Conservation (phyloP, 2,113 vertebrate genomes). For the Apistogramma diplotaenia region DNA sequence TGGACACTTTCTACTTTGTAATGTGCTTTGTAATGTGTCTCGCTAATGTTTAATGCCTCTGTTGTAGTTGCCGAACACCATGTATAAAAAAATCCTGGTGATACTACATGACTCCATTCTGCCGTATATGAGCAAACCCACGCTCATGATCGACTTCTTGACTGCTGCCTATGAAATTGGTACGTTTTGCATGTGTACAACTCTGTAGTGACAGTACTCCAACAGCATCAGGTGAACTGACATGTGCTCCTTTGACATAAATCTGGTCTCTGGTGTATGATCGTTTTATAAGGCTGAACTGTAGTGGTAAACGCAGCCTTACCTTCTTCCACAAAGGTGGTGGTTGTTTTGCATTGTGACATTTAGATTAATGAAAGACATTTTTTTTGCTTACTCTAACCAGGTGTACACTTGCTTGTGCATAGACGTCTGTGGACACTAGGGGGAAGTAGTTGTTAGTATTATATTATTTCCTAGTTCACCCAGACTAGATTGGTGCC, state of each 20-base stretch:
- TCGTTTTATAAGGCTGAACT: not conserved
- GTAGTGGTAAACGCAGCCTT: not conserved
- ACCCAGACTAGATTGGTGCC: too few species aligned
- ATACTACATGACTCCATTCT: slow-evolving; percentile 89
- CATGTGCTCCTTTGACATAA: not conserved
- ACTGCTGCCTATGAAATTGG: slow-evolving; percentile 90
- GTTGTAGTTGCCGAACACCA: slow-evolving; percentile 81
- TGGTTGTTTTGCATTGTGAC: not conserved
- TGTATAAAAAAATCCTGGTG: slow-evolving; percentile 92
- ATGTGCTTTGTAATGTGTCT: not conserved
- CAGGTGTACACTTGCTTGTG: not conserved
- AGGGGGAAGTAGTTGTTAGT: not conserved
- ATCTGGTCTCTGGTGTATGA: not conserved
- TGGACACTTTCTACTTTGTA: not conserved
- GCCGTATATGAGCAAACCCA: slow-evolving; percentile 89
- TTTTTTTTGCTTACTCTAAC: not conserved
- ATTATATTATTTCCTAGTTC: not conserved
- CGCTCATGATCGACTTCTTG: slow-evolving; percentile 93
- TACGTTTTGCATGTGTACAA: slow-evolving; percentile 60
- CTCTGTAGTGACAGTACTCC: not conserved
- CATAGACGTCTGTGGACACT: not conserved
- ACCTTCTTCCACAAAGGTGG: too few species aligned
- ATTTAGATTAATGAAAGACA: not conserved
- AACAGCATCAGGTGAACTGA: not conserved
- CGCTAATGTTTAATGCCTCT: not conserved